Percentiles rank a stretch among this genome's conserved stretches.
Evolutionary conservation across 2,888 invertebrate genomes (phyloP).

Genomic region (Caenorhabditis parvicauda): DNA sequence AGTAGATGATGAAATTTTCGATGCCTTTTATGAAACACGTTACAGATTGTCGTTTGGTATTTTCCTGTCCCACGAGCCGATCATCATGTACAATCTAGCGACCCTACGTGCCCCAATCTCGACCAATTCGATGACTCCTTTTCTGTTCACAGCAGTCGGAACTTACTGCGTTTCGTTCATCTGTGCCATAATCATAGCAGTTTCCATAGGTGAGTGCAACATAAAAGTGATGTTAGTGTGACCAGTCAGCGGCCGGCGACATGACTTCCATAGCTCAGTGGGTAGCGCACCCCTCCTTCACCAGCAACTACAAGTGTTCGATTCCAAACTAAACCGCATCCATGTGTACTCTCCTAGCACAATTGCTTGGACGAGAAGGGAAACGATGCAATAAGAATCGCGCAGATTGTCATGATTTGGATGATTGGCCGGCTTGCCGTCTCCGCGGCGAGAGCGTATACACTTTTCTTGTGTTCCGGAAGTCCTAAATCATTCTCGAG

Average conservation of each 20-base stretch:
- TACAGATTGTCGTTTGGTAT: slow-evolving; percentile 41
- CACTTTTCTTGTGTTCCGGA: too few species aligned
- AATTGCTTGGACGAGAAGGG: too few species aligned
- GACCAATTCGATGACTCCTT: slow-evolving; percentile 17
- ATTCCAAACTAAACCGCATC: too few species aligned
- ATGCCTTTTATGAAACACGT: not conserved
- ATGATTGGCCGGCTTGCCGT: too few species aligned
- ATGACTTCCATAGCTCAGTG: not conserved
- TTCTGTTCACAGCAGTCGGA: slow-evolving; percentile 23
- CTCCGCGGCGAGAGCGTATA: too few species aligned
- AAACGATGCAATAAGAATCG: too few species aligned
- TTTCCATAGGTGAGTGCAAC: slow-evolving; percentile 21
- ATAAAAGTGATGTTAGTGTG: not conserved
- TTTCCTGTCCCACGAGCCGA: slow-evolving; percentile 42
- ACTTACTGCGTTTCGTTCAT: slow-evolving; percentile 22
- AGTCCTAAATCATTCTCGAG: too few species aligned
- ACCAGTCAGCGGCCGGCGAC: not conserved
- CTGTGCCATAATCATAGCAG: slow-evolving; percentile 27
- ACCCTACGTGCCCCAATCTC: slow-evolving; percentile 29
- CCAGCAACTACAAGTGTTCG: too few species aligned
- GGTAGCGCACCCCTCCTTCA: too few species aligned
- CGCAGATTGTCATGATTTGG: too few species aligned
- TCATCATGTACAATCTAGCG: slow-evolving; percentile 30
- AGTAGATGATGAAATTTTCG: not conserved
- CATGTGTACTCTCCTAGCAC: too few species aligned